Conservation (phyloP, 2,888 invertebrate genomes). For the Agrochola lychnidis region DNA sequence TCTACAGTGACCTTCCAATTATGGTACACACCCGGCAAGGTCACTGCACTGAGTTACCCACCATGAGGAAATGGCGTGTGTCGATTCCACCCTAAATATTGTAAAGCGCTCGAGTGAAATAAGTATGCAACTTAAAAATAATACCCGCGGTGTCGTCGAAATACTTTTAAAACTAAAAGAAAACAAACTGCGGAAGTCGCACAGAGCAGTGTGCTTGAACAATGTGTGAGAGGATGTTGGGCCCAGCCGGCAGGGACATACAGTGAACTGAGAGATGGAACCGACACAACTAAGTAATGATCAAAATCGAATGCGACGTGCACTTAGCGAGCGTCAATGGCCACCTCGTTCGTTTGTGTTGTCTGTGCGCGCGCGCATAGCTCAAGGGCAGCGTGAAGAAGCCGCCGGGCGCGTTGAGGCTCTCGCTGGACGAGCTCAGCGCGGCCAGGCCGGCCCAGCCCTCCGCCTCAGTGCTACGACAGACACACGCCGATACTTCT, state of each 20-base stretch:
- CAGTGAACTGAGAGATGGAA: constrained; percentile 60
- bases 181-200: constrained; percentile 3
- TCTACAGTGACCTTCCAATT: constrained; percentile 68
- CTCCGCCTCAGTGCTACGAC: constrained; percentile 82
- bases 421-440: constrained; percentile 92
- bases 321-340: constrained; percentile 81
- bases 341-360: constrained; percentile 96
- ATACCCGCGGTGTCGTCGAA: neutral
- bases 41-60: constrained; percentile 66
- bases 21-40: constrained; percentile 58
- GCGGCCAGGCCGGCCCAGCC: constrained; percentile 81
- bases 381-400: constrained; percentile 94
- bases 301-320: constrained; percentile 78
- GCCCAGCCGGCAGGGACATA: constrained; percentile 11
- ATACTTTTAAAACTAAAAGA: constrained; percentile 15
- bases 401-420: constrained; percentile 91
- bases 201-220: constrained; percentile 1
- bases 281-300: constrained; percentile 63
- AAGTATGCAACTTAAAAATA: constrained; percentile 7
- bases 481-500: constrained; percentile 68
- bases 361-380: constrained; percentile 94
- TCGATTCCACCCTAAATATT: constrained; percentile 72
- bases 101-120: constrained; percentile 30
- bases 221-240: neutral
- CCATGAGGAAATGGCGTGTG: constrained; percentile 64